Percentiles rank a stretch among this genome's conserved stretches.
Evolutionary conservation across 2,113 vertebrate species (phyloP).

Genomic region (Polyodon spathula): DNA sequence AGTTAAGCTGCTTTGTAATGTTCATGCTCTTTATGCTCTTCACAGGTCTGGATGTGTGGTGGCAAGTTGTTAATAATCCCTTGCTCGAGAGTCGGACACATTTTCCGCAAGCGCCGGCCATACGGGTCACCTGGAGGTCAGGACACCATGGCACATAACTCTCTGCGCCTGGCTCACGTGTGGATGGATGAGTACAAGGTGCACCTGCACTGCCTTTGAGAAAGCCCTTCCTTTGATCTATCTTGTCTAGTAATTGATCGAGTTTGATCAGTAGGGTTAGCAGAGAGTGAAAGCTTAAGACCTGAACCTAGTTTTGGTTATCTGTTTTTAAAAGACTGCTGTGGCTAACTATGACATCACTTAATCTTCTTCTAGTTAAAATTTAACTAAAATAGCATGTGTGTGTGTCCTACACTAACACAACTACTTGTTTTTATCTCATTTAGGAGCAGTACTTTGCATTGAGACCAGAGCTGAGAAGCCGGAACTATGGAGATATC

Average conservation of each 20-base stretch:
- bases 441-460: conserved; percentile 87
- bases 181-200: conserved; percentile 98
- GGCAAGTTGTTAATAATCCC: conserved; percentile 86
- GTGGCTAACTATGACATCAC: no score
- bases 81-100: conserved; percentile 90
- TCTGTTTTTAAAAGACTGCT: neutral
- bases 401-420: neutral
- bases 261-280: no score
- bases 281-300: no score
- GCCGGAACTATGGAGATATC: conserved; percentile 73
- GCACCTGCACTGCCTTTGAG: conserved; percentile 10
- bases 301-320: no score
- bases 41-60: conserved; percentile 96
- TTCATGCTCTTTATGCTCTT: conserved; percentile 2
- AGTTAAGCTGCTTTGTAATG: neutral
- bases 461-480: conserved; percentile 78
- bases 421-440: conserved; percentile 3
- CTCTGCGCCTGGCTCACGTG: conserved; percentile 80
- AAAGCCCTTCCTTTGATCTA: no score
- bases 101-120: conserved; percentile 89
- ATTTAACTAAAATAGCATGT: neutral
- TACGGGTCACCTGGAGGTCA: conserved; percentile 87
- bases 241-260: no score
- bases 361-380: no score
- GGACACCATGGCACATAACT: conserved; percentile 96